Evolutionary conservation across 2,797 vertebrate genomes (phyloP).

Genomic region (Myotis myotis): DNA sequence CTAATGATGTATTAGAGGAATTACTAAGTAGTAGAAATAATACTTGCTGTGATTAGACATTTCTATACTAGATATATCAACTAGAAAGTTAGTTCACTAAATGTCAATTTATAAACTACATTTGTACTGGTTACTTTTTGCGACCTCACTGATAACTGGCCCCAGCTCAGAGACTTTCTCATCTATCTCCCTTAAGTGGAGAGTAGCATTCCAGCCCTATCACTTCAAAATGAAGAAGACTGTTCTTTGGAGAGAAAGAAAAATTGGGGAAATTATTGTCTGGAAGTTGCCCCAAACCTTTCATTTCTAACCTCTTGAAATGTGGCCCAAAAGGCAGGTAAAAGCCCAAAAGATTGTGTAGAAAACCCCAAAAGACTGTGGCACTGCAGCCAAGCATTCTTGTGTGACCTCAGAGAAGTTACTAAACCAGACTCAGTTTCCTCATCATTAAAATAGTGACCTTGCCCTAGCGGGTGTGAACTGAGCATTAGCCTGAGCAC

Average conservation of each 20-base stretch:
- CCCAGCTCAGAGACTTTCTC: constrained; percentile 14
- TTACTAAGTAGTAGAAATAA: constrained; percentile 20
- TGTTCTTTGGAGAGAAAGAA: constrained; percentile 37
- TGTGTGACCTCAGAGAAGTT: not conserved
- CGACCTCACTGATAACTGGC: not conserved
- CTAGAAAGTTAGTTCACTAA: not conserved
- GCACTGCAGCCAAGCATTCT: not conserved
- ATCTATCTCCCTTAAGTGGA: not conserved
- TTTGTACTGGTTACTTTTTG: not conserved
- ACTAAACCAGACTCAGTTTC: constrained; percentile 10
- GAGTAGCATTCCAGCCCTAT: not conserved
- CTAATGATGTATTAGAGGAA: not conserved
- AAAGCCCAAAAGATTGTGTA: not conserved
- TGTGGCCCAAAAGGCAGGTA: not conserved
- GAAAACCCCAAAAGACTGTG: not conserved
- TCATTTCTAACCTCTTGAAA: constrained; percentile 41
- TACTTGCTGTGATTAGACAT: not conserved
- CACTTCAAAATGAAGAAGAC: constrained; percentile 46
- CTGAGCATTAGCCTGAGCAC: too few species aligned
- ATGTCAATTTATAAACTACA: constrained; percentile 20
- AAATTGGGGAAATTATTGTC: constrained; percentile 27
- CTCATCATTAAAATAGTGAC: constrained; percentile 20
- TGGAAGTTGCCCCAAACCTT: not conserved
- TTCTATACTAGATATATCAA: not conserved
- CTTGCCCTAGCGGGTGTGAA: too few species aligned